Evolutionary conservation across 2,113 vertebrate genomes (phyloP), one percentile per base, ranked within the genome.

Genomic region (Pseudorasbora parva): DNA sequence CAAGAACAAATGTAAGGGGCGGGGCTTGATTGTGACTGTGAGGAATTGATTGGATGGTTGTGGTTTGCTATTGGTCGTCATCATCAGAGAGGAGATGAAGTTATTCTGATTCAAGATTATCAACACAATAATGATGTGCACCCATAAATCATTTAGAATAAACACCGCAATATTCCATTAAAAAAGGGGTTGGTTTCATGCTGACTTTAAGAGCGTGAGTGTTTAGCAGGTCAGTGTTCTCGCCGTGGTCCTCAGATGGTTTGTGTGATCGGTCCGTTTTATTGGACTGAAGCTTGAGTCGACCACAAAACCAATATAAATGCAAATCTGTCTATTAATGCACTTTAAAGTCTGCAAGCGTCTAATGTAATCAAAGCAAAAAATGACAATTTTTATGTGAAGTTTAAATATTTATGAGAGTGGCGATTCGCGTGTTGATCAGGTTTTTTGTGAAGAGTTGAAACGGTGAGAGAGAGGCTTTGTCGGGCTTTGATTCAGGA

Each of bases 321-420:
- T 95, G 94, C 93, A 93, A 95, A 95, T 94, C 90, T 90, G 60
- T 82, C 92, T 91, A 93, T 94, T 93, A 93, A 92, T 92, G 91
- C 92, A 93, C 92, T 94, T 93, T 93, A 91, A 86, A 93, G 91
- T 88, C 89, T 79, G 84, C 85, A 90, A 91, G 91, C 92, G 88
- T 91, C 85, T 88, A 93, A 90, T 93, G 89, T 92, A 93, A 95
- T 94, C 90, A 92, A 92, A 93, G 90, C 77, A 81, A 84, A 27
- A 84, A 89, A 89, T 87, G 85, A 86, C 86, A 21, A 27, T 84
- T 90, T 89, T 91, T 94, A 92, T 93, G 92, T 89, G 89, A 84
- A 91, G 92, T 90, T 87, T 91, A 93, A 91, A 91, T 91, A 90
- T 93, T 93, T 93, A 91, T 93, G 90, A 93, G 92, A 92, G 92